A percentile compares a stretch with the other conserved stretches of the same genome.
Evolutionary conservation across 1,140 invertebrate species (phyloP).

Genomic region (Mizuhopecten yessoensis): DNA sequence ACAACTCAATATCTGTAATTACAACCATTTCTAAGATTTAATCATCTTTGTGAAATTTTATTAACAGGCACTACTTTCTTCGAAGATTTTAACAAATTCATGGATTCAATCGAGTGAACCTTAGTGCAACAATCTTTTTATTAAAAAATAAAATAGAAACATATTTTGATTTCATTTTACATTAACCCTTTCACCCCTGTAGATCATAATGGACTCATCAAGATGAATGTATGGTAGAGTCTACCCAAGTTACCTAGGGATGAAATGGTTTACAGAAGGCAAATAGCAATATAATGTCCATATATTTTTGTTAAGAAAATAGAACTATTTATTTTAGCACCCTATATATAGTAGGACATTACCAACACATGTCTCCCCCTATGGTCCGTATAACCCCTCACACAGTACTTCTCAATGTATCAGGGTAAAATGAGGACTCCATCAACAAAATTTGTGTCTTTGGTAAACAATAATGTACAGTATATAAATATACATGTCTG

Average conservation of each 20-base stretch:
- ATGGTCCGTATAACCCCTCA: neutral
- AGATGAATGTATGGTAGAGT: too few species aligned
- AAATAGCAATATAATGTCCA: neutral
- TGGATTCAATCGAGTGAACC: neutral
- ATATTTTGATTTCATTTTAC: conserved; percentile 16
- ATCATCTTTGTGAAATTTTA: neutral
- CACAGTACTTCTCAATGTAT: neutral
- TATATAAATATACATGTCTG: too few species aligned
- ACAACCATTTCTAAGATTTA: neutral
- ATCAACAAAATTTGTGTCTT: conserved; percentile 13
- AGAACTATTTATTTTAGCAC: conserved; percentile 33
- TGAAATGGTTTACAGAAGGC: too few species aligned
- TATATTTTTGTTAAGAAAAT: neutral
- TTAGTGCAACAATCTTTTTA: neutral
- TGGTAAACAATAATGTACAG: neutral
- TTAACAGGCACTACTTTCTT: neutral
- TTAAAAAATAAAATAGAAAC: neutral
- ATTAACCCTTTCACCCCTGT: too few species aligned
- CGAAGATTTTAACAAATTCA: neutral
- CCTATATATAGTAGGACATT: neutral
- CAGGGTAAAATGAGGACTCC: neutral
- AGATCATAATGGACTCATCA: too few species aligned
- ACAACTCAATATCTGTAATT: neutral
- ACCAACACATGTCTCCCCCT: neutral
- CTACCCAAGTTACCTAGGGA: too few species aligned